phyloP scores from a whole-genome alignment of 37 sponge, comb jelly and placozoan genomes.

The Aplysina aerophoba region DNA sequence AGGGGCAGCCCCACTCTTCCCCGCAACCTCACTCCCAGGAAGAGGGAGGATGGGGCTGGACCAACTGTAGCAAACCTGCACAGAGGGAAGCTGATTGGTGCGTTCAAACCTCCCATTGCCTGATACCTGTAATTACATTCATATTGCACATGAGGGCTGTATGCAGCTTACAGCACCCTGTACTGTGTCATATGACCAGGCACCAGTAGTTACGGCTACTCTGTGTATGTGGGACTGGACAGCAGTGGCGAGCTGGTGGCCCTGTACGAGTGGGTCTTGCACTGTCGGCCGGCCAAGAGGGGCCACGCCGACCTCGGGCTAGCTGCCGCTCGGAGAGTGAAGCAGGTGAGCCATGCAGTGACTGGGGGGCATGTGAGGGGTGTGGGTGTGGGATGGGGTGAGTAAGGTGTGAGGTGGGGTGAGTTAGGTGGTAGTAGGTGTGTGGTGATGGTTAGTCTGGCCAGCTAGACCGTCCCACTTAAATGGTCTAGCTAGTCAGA shows the following conservation, averaged over 20 bases:
- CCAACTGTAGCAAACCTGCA: too few species aligned
- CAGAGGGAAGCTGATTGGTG: too few species aligned
- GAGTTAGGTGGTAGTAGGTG: too few species aligned
- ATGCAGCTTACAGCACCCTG: neutral
- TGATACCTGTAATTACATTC: neutral
- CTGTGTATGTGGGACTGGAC: conserved; percentile 62
- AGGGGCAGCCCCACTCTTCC: too few species aligned
- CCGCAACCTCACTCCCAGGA: too few species aligned
- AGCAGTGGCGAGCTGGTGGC: conserved; percentile 61
- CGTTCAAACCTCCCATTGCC: neutral
- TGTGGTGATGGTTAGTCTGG: too few species aligned
- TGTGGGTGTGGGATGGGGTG: too few species aligned
- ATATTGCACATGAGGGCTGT: neutral
- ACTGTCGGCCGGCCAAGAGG: conserved; percentile 47
- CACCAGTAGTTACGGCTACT: conserved; percentile 44
- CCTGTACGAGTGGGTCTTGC: conserved; percentile 72
- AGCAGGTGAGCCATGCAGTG: conserved; percentile 45
- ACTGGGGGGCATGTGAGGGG: too few species aligned
- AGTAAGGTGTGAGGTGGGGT: too few species aligned
- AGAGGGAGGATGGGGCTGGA: too few species aligned
- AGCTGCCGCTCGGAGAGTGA: conserved; percentile 28
- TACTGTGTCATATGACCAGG: conserved; percentile 31
- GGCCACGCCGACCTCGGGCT: conserved; percentile 1
- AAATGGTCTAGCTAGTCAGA: too few species aligned
- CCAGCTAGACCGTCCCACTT: too few species aligned